Evolutionary conservation across 2,113 vertebrate species (phyloP).

Genomic region (Notothenia coriiceps): DNA sequence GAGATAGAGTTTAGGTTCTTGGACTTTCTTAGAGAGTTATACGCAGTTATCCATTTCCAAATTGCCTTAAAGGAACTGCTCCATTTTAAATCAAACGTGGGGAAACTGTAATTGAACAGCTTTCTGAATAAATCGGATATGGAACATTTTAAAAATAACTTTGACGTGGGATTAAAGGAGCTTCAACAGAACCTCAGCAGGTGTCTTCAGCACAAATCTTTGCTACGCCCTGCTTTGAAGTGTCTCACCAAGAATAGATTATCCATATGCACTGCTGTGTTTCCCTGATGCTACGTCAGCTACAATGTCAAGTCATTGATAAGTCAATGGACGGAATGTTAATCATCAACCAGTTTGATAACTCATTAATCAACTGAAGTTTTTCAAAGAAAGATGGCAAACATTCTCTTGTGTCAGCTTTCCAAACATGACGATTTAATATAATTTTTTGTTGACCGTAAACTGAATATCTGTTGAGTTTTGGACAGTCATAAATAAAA

Average conservation of each 20-base stretch:
- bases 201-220: background rate
- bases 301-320: background rate
- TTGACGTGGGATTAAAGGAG: background rate
- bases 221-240: background rate
- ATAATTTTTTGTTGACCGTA: no score
- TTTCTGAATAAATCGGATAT: background rate
- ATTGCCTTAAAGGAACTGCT: background rate
- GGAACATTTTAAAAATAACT: background rate
- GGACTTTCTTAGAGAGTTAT: background rate
- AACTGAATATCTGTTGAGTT: no score
- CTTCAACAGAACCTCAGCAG: background rate
- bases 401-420: background rate
- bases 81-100: background rate
- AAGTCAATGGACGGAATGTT: background rate
- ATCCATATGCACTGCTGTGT: background rate
- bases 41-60: background rate
- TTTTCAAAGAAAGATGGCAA: background rate
- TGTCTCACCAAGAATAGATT: background rate
- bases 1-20: no score
- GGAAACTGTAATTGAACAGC: background rate
- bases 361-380: background rate
- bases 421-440: background rate
- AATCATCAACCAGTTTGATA: background rate
- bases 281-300: background rate
- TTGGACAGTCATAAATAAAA: no score